Percentiles rank a stretch among this genome's conserved stretches.
These are phyloP conservation scores for Beaufortia kweichowensis DNA, from an alignment of 2,113 vertebrate species.

Conservation along the genomic window DNA sequence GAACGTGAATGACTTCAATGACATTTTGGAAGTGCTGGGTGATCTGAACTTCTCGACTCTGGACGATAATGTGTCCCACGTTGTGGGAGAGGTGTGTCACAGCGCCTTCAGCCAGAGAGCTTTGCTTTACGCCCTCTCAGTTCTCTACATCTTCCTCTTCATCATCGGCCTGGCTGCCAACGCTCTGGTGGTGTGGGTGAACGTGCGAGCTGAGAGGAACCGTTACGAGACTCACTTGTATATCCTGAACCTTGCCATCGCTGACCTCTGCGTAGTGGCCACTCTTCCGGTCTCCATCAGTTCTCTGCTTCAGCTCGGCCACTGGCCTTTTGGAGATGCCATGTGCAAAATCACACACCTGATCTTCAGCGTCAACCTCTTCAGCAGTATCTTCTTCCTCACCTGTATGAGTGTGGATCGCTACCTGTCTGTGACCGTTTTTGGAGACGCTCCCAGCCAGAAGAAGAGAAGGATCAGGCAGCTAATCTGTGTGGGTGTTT, in stretches of 20 bases:
- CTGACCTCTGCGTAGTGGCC: conserved; percentile 85
- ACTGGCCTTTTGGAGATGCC: conserved; percentile 86
- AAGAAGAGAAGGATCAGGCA: conserved; percentile 76
- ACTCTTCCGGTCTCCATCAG: conserved; percentile 87
- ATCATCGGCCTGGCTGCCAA: conserved; percentile 86
- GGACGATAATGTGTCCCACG: conserved; percentile 70
- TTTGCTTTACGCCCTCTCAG: conserved; percentile 79
- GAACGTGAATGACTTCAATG: conserved; percentile 62
- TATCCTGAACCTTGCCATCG: conserved; percentile 86
- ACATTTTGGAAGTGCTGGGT: conserved; percentile 74
- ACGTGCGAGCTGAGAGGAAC: conserved; percentile 78
- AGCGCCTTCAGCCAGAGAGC: conserved; percentile 70
- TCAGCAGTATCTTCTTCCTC: conserved; percentile 92
- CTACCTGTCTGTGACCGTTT: conserved; percentile 79
- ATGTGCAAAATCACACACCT: conserved; percentile 87
- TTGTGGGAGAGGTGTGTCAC: conserved; percentile 77
- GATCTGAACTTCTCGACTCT: conserved; percentile 80
- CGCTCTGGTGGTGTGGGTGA: conserved; percentile 85
- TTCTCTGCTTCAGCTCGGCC: conserved; percentile 84
- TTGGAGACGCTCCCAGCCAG: conserved; percentile 62
- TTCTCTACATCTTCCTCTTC: conserved; percentile 89
- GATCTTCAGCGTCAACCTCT: conserved; percentile 89
- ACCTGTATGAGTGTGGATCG: conserved; percentile 89
- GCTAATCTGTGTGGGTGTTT: conserved; percentile 80
- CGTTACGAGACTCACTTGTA: conserved; percentile 88